Evolutionary conservation across 2,888 invertebrate genomes (phyloP), one percentile per base, ranked within the genome.

Genomic region (Phyto melanocephala): DNA sequence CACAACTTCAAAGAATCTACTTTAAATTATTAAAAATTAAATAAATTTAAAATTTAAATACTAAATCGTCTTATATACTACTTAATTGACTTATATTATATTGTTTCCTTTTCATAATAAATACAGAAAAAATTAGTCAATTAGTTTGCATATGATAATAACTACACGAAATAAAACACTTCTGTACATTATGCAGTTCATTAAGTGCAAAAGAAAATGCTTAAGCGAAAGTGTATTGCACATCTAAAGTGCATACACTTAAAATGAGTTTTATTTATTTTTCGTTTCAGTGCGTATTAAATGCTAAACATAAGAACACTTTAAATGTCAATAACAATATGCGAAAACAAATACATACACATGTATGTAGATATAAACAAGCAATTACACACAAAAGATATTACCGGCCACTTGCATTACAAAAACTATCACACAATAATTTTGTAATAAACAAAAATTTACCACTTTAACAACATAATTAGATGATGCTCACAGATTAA

Each of bases 401-500:
- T 28, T 28, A 5, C 28, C 28, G 28, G 6, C 28, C 28, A 28
- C 3, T 28, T 28, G 28, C 28, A 28, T 28, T 28, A 28, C 28
- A 28, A 28, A 28, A 37, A 2, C 17, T 11, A 28, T n/a, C 56
- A 60, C 5, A 56, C 65, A 74, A 52, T 7, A 20, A 63, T 60
- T 60, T 52, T 33, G 28, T 60, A 33, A 40, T 37, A n/a, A n/a
- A 40, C 37, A 54, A 62, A 58, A 52, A 70, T 74, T 22, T 56
- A 62, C 62, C 71, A 75, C 47, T 58, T 54, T 75, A 78, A 79
- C 70, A 54, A 75, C 54, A 65, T 80, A 81, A 80, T 71, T 76
- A 80, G 75, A 80, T 47, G 52, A 77, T 71, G 65, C 60, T 17
- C 40, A 75, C 52, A 78, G 82, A 79, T 71, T 82, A 75, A 79